phyloP scores from a whole-genome alignment of 2,113 vertebrate species.

The Motacilla tschutschensis region DNA sequence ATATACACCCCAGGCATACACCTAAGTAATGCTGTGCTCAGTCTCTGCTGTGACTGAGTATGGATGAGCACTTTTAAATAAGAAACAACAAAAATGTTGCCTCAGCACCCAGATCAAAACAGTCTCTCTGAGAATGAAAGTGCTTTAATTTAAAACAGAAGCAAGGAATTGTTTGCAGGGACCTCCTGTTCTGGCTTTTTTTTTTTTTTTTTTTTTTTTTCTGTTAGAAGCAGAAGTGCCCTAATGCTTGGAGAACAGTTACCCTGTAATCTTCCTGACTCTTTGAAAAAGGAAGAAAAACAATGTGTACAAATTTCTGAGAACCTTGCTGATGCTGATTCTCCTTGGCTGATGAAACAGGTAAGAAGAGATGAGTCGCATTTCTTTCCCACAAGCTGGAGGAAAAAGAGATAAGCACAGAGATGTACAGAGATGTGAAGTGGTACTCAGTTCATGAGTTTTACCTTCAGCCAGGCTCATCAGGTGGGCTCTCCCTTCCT shows the following conservation, averaged over 20 bases:
- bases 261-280: neutral
- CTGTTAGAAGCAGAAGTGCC: neutral
- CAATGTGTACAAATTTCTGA: neutral
- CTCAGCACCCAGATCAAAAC: neutral
- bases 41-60: neutral
- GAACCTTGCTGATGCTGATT: neutral
- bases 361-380: neutral
- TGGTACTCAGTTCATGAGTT: neutral
- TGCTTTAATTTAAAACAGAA: conserved; percentile 5
- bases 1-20: neutral
- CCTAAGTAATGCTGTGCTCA: neutral
- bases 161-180: neutral
- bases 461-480: neutral
- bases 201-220: neutral
- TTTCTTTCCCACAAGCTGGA: neutral
- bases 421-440: neutral
- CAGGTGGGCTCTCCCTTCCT: neutral
- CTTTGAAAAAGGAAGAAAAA: neutral
- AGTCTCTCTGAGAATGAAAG: neutral
- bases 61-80: neutral
- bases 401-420: neutral
- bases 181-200: neutral
- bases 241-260: neutral
- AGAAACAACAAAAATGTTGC: neutral
- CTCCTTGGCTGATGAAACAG: neutral